Evolutionary conservation across 2,888 invertebrate genomes (phyloP).

Genomic region (Hirtodrosophila trivittata): DNA sequence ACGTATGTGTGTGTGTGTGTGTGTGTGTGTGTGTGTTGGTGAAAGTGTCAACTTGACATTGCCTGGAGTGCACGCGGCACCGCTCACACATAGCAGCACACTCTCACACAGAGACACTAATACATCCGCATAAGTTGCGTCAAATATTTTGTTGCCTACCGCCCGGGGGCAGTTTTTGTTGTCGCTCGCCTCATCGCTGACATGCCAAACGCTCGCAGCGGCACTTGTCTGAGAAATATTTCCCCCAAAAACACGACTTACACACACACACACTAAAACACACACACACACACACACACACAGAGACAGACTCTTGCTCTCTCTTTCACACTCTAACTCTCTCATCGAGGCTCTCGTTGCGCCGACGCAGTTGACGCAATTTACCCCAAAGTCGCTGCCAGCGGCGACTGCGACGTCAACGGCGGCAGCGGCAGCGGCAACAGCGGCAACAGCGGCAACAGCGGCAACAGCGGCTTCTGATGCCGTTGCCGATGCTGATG

Average conservation of each 20-base stretch:
- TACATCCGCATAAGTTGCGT: conserved; percentile 60
- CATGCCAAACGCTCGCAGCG: conserved; percentile 69
- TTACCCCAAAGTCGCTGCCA: conserved; percentile 51
- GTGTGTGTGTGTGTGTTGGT: conserved; percentile 56
- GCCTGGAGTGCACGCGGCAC: conserved; percentile 80
- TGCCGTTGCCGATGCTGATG: conserved; percentile 8
- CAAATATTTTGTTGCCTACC: conserved; percentile 73
- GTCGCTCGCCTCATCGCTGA: conserved; percentile 51
- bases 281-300: conserved; percentile 1
- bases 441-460: conserved; percentile 17
- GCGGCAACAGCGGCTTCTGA: conserved; percentile 19
- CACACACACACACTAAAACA: conserved; percentile 8
- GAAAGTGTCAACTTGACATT: conserved; percentile 83
- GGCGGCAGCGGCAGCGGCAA: conserved; percentile 5
- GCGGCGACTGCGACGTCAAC: conserved; percentile 31
- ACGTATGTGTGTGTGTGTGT: conserved; percentile 9
- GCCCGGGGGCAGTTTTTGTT: conserved; percentile 61
- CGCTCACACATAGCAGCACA: conserved; percentile 53
- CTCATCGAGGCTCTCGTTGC: conserved; percentile 18
- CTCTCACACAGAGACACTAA: conserved; percentile 8
- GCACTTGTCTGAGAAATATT: conserved; percentile 59
- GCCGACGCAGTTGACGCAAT: conserved; percentile 21
- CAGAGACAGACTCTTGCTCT: too few species aligned
- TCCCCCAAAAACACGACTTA: conserved; percentile 37
- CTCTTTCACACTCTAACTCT: conserved; percentile 8